Evolutionary conservation across 2,113 vertebrate species (phyloP).

Genomic region (Plecturocebus donacophilus): DNA sequence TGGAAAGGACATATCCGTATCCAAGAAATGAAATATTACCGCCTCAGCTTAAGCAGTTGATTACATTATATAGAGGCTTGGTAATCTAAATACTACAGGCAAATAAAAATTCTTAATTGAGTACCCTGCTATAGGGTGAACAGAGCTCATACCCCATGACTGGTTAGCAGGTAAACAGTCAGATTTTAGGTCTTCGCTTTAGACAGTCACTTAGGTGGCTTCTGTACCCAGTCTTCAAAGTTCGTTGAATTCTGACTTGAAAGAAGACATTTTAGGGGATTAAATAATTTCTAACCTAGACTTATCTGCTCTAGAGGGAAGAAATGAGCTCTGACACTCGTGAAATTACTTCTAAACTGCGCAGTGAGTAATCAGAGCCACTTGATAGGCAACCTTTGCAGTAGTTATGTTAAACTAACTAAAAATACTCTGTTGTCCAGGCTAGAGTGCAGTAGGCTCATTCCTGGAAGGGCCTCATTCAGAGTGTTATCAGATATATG

Average conservation of each 20-base stretch:
- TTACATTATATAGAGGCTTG: not conserved
- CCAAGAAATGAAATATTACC: not conserved
- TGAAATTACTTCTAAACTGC: slow-evolving; percentile 62
- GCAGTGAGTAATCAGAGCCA: slow-evolving; percentile 57
- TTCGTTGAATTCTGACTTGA: not conserved
- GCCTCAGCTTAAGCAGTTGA: not conserved
- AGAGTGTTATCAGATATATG: not conserved
- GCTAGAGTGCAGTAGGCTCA: not conserved
- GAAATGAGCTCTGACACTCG: slow-evolving; percentile 54
- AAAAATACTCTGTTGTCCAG: too few species aligned
- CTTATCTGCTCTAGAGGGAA: slow-evolving; percentile 58
- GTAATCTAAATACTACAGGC: not conserved
- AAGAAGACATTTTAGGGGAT: slow-evolving; percentile 61
- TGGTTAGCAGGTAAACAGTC: not conserved
- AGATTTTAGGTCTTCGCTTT: slow-evolving; percentile 54
- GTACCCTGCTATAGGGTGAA: not conserved
- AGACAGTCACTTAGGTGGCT: not conserved
- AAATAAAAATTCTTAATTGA: slow-evolving; percentile 7
- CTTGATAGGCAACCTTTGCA: not conserved
- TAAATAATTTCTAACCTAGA: slow-evolving; percentile 66
- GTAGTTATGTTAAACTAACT: not conserved
- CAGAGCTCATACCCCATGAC: not conserved
- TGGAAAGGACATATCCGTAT: not conserved
- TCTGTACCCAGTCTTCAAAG: slow-evolving; percentile 50
- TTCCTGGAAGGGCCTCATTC: not conserved